Evolutionary conservation across 2,113 vertebrate species (phyloP), one percentile per base, ranked within the genome.

Genomic region (Siniperca chuatsi): DNA sequence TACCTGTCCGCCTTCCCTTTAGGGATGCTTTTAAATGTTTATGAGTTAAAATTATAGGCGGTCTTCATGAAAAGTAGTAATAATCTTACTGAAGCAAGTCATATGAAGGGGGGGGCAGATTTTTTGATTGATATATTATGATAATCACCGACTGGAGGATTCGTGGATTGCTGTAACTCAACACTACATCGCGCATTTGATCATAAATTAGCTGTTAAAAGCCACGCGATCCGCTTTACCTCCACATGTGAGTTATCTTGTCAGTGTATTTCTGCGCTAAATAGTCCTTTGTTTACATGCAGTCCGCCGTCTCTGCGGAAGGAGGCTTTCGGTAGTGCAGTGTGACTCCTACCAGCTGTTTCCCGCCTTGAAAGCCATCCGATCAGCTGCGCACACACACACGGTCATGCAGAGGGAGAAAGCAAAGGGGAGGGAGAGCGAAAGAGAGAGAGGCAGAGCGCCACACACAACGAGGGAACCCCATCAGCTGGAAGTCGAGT

Each of bases 341-440:
- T 96, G 96, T 96, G 94, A 96, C 96, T 97, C 96, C 96, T 95
- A 97, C 97, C 97, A 98, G 97, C 97, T 98, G 97, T 98, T 98
- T 98, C 97, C 97, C 97, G 97, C 97, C 97, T 97, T 97, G 97
- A 96, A 97, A 97, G 96, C 96, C 96, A 97, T 96, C 95, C 95
- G 96, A 97, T 97, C 97, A 97, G 97, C 97, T 97, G 96, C 96
- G 93, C 96, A 95, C 96, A 90, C 93, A 85, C 90, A 87, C 89
- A 81, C 89, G 90, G 92, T 92, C 92, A 92, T 89, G 90, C 96
- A 96, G 95, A 94, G 92, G 88, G 94, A 92, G 94, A 93, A 85
- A 84, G 91, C 84, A 87, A 75, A 85, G 83, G 90, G 72, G 90
- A 90, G 91, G 82, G 92, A 86, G 52, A 54, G 52, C 79, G 64